A percentile compares a stretch with the other conserved stretches of the same genome.
These are phyloP conservation scores for Syrista parreyssii DNA, from an alignment of 2,888 invertebrate species.

Conservation along the genomic window DNA sequence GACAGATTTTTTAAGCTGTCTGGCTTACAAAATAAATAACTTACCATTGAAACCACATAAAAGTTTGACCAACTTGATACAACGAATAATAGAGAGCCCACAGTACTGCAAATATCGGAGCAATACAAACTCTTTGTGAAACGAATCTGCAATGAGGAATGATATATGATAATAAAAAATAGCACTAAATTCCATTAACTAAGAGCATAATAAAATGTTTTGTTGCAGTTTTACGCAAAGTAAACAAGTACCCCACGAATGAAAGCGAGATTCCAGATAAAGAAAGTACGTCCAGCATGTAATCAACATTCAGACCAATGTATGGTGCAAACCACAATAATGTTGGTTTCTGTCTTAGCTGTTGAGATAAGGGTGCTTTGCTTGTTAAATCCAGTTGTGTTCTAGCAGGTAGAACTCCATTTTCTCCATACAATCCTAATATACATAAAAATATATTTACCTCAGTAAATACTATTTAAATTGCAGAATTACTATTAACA, in stretches of 20 bases:
- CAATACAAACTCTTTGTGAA: slow-evolving; percentile 71
- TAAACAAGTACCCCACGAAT: slow-evolving; percentile 70
- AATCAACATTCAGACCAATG: slow-evolving; percentile 74
- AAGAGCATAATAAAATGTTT: background rate
- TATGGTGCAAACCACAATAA: slow-evolving; percentile 76
- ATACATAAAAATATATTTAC: slow-evolving; percentile 24
- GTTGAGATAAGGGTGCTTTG: slow-evolving; percentile 68
- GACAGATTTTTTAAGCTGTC: background rate
- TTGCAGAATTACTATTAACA: background rate
- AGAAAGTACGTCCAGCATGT: slow-evolving; percentile 76
- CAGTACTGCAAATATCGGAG: slow-evolving; percentile 72
- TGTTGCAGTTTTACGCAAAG: background rate
- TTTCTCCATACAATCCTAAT: slow-evolving; percentile 79
- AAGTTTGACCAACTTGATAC: slow-evolving; percentile 81
- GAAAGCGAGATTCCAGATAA: slow-evolving; percentile 75
- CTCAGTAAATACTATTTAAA: slow-evolving; percentile 11
- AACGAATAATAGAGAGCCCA: slow-evolving; percentile 80
- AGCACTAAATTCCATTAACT: background rate
- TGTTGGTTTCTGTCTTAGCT: slow-evolving; percentile 74
- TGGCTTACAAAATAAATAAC: slow-evolving; percentile 42
- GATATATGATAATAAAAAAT: background rate
- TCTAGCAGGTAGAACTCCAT: slow-evolving; percentile 78
- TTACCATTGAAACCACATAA: slow-evolving; percentile 81
- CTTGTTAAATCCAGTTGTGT: slow-evolving; percentile 64
- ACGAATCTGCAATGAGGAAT: slow-evolving; percentile 68